Base-by-base conservation (phyloP, 1,140 invertebrate genomes). In the Drosophila kurseongensis region DNA sequence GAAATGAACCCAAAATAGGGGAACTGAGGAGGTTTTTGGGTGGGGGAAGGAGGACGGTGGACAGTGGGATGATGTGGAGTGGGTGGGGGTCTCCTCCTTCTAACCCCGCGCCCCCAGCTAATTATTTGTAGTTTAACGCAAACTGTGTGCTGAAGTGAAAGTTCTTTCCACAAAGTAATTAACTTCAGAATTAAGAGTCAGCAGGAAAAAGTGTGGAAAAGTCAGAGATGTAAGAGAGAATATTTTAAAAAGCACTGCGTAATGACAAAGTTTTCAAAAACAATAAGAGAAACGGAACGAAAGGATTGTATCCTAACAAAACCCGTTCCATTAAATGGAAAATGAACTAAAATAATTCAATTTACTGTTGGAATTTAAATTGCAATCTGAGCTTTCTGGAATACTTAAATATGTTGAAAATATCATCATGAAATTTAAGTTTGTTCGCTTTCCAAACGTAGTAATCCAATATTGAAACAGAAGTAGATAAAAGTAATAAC, bases 231-330 rank as follows among this genome's bases (percentile, higher is more conserved):
- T 47, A 27, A 36, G 13, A 16, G 44, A 10, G 59, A 66, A 32
- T 50, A 65, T 12, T 41, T n/a, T 4, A 50, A 29, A 50, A 61
- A 66, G 62, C 58, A 63, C 60, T 62, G 60, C 54, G 29, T 51
- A 32, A 61, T 29, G 27, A 58, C 54, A 59, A n/a, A 9, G 13
- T n/a, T 59, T 41, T 23, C 16, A 8, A 13, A 32, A 60, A 59
- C 7, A 32, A 59, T 23, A 62, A 38, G 16, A 23, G 9, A 29
- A 13, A 29, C 29, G 27, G 12, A 42, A 54, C 12, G 27, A 51
- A 41, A 18, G 18, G n/a, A 6, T 27, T 27, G 2, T 23, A 27
- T 23, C 18, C 44, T 12, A 47, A 23, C 18, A 18, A 12, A 23
- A 47, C 23, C 12, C 5, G 18, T 18, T 18, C 2, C 9, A 32